These are phyloP conservation scores for Gila orcuttii DNA, from an alignment of 2,113 vertebrate genomes.

Conservation along the genomic window DNA sequence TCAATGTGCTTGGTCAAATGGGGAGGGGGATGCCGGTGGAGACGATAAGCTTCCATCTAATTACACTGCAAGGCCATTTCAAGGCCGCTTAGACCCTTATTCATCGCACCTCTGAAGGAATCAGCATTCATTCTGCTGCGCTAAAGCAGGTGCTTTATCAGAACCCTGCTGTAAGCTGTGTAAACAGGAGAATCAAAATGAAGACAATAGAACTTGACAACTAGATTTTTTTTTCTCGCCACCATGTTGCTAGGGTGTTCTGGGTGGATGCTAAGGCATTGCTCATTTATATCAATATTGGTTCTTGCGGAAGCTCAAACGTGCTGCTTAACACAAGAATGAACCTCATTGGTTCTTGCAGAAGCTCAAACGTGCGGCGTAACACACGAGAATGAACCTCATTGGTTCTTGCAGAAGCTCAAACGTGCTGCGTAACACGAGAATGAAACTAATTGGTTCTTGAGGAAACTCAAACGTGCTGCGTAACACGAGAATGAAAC, in stretches of 20 bases:
- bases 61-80: slow-evolving; percentile 54
- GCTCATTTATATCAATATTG: no score
- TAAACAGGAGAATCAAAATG: neutral
- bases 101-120: slow-evolving; percentile 2
- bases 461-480: no score
- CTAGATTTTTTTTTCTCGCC: neutral
- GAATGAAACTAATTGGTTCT: no score
- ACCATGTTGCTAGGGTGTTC: neutral
- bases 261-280: neutral
- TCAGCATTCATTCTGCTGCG: slow-evolving; percentile 33
- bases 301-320: no score
- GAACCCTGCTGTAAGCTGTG: neutral
- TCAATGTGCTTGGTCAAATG: slow-evolving; percentile 35
- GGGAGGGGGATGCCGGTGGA: slow-evolving; percentile 6
- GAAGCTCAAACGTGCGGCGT: no score
- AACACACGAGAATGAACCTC: no score
- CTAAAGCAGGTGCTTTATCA: slow-evolving; percentile 17
- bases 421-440: no score
- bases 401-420: no score
- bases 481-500: no score
- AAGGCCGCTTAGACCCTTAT: slow-evolving; percentile 45
- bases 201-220: neutral
- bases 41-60: slow-evolving; percentile 53
- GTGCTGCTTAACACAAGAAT: no score
- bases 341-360: no score